These are phyloP conservation scores for Tuberolachnus salignus DNA, from an alignment of 2,888 invertebrate species.

Conservation along the genomic window DNA sequence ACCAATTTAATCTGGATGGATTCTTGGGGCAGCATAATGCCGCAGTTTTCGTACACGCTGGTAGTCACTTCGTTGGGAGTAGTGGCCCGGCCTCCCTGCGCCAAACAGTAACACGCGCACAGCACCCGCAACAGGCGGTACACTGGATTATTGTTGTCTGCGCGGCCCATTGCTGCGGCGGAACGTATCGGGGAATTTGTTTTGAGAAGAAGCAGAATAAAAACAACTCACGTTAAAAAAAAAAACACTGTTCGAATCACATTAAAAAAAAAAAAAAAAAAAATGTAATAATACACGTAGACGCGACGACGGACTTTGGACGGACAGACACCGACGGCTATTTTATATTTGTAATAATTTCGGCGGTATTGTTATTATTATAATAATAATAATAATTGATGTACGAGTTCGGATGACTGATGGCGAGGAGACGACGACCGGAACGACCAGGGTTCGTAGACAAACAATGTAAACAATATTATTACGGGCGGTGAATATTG, in stretches of 20 bases:
- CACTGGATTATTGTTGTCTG: neutral
- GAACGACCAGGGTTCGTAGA: neutral
- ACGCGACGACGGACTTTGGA: neutral
- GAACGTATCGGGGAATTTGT: too few relatives aligned
- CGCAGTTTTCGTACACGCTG: conserved; percentile 32
- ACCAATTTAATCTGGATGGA: conserved; percentile 34
- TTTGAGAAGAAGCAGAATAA: too few relatives aligned
- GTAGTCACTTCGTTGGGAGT: neutral
- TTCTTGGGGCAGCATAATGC: conserved; percentile 5
- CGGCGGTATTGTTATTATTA: too few relatives aligned
- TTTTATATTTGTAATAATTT: too few relatives aligned
- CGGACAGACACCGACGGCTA: too few relatives aligned
- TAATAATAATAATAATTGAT: too few relatives aligned
- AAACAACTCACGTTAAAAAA: too few relatives aligned
- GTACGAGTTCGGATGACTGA: too few relatives aligned
- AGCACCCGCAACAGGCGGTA: conserved; percentile 14
- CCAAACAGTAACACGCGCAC: conserved; percentile 20
- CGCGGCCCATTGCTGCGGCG: too few relatives aligned
- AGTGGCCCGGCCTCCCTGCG: neutral
- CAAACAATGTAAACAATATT: neutral
- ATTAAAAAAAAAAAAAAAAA: too few relatives aligned
- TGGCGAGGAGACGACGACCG: neutral
- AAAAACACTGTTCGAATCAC: too few relatives aligned
- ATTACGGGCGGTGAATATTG: neutral
- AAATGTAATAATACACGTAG: too few relatives aligned